Evolutionary conservation across 2,888 invertebrate genomes (phyloP).

Genomic region (Acanthosepion pharaonis): DNA sequence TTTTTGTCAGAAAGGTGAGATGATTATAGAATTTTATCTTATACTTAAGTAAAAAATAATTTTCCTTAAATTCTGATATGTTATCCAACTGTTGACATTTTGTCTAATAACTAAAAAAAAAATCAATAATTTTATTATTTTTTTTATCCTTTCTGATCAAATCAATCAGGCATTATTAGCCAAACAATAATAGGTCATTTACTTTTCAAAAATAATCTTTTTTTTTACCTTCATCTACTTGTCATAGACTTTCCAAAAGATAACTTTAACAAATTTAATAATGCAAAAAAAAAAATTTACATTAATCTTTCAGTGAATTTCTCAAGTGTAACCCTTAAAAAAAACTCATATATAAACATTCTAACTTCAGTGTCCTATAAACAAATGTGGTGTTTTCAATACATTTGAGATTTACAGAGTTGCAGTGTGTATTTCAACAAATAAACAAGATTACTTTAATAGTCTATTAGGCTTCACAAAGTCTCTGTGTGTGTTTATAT

Average conservation of each 20-base stretch:
- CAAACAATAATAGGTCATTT: too few relatives aligned
- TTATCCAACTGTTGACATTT: too few relatives aligned
- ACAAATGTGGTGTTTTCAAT: background rate
- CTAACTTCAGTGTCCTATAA: background rate
- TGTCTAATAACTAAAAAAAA: too few relatives aligned
- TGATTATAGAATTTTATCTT: background rate
- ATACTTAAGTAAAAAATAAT: too few relatives aligned
- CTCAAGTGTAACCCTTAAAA: background rate
- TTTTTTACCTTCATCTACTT: too few relatives aligned
- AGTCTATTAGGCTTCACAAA: background rate
- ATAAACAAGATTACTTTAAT: background rate
- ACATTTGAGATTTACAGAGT: background rate
- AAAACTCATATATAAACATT: background rate
- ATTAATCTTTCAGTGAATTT: background rate
- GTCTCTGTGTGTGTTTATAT: background rate
- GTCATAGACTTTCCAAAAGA: background rate
- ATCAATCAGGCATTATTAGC: too few relatives aligned
- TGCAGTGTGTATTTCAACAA: background rate
- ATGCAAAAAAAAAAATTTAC: background rate
- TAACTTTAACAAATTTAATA: background rate
- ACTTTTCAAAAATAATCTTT: too few relatives aligned
- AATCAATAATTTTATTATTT: too few relatives aligned
- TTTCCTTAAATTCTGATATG: too few relatives aligned
- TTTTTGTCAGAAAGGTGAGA: background rate
- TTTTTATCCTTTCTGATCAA: too few relatives aligned